phyloP scores from a whole-genome alignment of 1,140 invertebrate species.

The Macrostomum lignano region DNA sequence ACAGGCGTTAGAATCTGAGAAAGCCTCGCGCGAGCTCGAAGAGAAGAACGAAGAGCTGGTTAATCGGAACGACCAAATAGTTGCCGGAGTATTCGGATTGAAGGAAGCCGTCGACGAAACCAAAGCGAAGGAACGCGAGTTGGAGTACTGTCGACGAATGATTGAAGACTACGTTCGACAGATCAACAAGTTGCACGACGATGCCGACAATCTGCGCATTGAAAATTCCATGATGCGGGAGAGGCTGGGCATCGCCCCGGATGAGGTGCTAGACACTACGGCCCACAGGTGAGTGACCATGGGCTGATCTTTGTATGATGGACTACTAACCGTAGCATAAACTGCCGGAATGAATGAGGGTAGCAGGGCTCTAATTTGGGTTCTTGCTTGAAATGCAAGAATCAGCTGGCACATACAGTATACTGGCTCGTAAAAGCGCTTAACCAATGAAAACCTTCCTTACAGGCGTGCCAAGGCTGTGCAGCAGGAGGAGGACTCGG shows the following conservation, averaged over 20 bases:
- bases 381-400: too few species aligned
- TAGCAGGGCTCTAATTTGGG: too few species aligned
- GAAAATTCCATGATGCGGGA: conserved; percentile 22
- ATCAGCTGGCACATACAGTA: too few species aligned
- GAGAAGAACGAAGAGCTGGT: too few species aligned
- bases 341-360: too few species aligned
- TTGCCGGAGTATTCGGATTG: conserved; percentile 37
- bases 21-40: too few species aligned
- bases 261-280: conserved; percentile 29
- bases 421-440: too few species aligned
- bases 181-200: conserved; percentile 36
- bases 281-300: too few species aligned
- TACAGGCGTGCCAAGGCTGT: conserved; percentile 30
- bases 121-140: conserved; percentile 34
- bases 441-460: too few species aligned
- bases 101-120: conserved; percentile 36
- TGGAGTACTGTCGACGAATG: conserved; percentile 21
- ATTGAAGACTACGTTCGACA: conserved; percentile 36
- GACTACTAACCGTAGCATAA: too few species aligned
- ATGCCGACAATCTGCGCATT: conserved; percentile 30
- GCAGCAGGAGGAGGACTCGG: conserved; percentile 28
- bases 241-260: conserved; percentile 35
- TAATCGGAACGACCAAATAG: conserved; percentile 35
- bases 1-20: too few species aligned
- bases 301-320: too few species aligned